These are phyloP conservation scores for Python bivittatus DNA, from an alignment of 2,113 vertebrate genomes.

Conservation along the genomic window DNA sequence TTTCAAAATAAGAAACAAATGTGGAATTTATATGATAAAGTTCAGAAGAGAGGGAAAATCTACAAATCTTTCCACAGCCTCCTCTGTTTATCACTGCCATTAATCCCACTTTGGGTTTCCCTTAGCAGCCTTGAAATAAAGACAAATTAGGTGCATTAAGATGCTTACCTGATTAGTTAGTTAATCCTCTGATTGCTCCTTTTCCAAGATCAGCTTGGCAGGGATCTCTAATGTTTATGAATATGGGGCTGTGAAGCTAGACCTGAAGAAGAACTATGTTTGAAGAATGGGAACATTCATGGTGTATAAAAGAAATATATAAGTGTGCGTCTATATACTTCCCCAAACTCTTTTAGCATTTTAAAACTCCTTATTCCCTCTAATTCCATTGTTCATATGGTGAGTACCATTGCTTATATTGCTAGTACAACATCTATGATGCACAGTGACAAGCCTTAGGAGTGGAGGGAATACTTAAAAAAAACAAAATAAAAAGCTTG, in stretches of 20 bases:
- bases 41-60: constrained; percentile 64
- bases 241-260: not conserved
- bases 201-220: constrained; percentile 33
- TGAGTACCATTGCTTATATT: not conserved
- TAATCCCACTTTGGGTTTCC: constrained; percentile 65
- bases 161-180: constrained; percentile 64
- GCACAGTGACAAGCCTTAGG: not conserved
- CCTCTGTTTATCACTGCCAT: constrained; percentile 49
- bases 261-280: not conserved
- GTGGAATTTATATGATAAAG: constrained; percentile 27
- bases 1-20: constrained; percentile 65
- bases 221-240: constrained; percentile 19
- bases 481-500: not conserved
- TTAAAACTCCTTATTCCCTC: not conserved
- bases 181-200: constrained; percentile 43
- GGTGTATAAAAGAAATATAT: not conserved
- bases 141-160: constrained; percentile 63
- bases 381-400: not conserved
- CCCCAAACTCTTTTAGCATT: not conserved
- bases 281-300: no score
- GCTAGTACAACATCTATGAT: not conserved
- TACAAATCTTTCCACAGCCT: constrained; percentile 63
- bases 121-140: constrained; percentile 31
- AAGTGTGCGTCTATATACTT: not conserved
- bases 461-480: not conserved